phyloP scores from a whole-genome alignment of 2,888 invertebrate species.

The Eilema caniola region DNA sequence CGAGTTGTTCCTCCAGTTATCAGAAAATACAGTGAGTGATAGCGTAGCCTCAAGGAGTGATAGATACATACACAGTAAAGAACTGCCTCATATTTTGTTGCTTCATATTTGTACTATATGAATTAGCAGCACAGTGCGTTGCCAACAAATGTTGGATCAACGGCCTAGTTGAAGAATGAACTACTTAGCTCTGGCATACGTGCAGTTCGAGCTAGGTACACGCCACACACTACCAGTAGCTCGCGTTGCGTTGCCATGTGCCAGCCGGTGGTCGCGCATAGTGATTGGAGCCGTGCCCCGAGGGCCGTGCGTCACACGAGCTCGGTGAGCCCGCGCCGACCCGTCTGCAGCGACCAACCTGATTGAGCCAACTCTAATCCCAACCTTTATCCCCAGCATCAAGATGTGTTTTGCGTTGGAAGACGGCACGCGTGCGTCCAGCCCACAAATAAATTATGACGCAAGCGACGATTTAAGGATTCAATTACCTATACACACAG shows the following conservation, averaged over 20 bases:
- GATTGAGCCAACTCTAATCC: not conserved
- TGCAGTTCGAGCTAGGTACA: not conserved
- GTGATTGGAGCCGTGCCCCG: constrained; percentile 60
- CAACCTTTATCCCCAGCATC: not conserved
- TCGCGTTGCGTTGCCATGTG: not conserved
- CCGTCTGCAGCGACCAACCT: constrained; percentile 29
- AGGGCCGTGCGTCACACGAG: constrained; percentile 44
- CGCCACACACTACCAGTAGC: not conserved
- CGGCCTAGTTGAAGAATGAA: constrained; percentile 1
- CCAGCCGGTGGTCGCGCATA: constrained; percentile 25
- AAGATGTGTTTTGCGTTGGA: constrained; percentile 21
- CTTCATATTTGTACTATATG: not conserved
- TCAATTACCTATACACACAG: constrained; percentile 45
- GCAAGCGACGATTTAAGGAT: constrained; percentile 52
- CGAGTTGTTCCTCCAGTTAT: no score
- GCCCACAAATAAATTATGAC: constrained; percentile 54
- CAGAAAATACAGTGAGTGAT: no score
- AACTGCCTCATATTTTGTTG: not conserved
- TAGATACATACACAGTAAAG: not conserved
- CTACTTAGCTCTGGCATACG: not conserved
- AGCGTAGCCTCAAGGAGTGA: not conserved
- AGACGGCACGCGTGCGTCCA: constrained; percentile 22
- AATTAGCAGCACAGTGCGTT: not conserved
- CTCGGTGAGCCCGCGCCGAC: constrained; percentile 34
- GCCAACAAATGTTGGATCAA: not conserved